Evolutionary conservation across 2,797 vertebrate genomes (phyloP).

Genomic region (Threskiornis aethiopicus): DNA sequence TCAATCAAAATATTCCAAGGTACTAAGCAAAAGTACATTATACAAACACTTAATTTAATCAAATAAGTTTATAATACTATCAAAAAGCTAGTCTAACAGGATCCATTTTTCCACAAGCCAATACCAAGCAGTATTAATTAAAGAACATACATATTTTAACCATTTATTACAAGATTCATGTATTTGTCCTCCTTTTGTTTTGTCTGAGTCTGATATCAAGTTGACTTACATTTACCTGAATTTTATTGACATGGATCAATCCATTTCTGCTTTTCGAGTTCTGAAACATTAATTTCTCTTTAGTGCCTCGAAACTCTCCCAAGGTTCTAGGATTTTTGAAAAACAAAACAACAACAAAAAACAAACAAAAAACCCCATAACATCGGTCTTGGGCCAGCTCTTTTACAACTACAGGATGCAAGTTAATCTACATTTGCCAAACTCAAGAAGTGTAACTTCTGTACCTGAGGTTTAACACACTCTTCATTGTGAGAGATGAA

Average conservation of each 20-base stretch:
- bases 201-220: not conserved
- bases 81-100: not conserved
- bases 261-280: not conserved
- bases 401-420: not conserved
- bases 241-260: not conserved
- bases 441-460: not conserved
- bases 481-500: not conserved
- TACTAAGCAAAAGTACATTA: not conserved
- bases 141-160: not conserved
- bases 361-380: accelerated
- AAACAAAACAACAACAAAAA: not conserved
- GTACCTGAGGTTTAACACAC: not conserved
- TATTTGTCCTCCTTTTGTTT: not conserved
- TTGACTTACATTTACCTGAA: not conserved
- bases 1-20: not conserved
- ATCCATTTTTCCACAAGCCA: not conserved
- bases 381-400: not conserved
- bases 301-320: not conserved
- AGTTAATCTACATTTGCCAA: not conserved
- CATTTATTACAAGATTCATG: not conserved
- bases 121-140: not conserved
- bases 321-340: not conserved
- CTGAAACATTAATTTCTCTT: not conserved
- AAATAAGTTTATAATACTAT: not conserved
- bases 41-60: not conserved